These are phyloP conservation scores for Halcyon badia DNA, from an alignment of 2,797 vertebrate genomes.

Conservation along the genomic window DNA sequence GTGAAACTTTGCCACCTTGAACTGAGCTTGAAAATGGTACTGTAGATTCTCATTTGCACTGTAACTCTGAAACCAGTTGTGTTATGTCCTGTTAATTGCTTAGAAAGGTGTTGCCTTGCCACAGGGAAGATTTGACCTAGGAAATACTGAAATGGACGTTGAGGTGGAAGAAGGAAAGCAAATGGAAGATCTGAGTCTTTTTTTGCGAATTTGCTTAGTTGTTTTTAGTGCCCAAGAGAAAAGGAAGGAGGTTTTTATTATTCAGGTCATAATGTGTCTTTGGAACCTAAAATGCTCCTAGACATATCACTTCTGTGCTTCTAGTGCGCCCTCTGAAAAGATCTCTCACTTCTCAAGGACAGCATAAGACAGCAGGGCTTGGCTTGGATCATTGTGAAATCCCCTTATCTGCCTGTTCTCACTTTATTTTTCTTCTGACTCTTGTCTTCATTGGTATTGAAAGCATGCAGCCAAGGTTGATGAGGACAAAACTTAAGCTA, in stretches of 20 bases:
- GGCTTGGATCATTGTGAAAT: slow-evolving; percentile 19
- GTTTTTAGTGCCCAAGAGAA: not conserved
- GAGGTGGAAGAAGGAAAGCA: not conserved
- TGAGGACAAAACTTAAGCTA: not conserved
- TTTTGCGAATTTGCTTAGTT: slow-evolving; percentile 41
- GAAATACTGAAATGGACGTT: not conserved
- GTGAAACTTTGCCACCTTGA: not conserved
- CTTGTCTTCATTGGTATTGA: not conserved
- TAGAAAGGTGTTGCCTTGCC: not conserved
- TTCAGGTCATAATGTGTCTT: not conserved
- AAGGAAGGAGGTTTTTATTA: not conserved
- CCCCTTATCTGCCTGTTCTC: slow-evolving; percentile 27
- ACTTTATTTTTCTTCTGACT: slow-evolving; percentile 23
- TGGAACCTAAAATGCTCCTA: slow-evolving; percentile 34
- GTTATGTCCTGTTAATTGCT: not conserved
- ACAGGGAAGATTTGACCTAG: not conserved
- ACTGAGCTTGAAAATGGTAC: not conserved
- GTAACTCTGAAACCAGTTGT: not conserved
- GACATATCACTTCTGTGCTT: not conserved
- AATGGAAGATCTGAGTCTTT: not conserved
- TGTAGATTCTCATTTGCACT: not conserved
- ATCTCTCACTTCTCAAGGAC: slow-evolving; percentile 38
- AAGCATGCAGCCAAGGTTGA: not conserved
- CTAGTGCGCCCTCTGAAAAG: slow-evolving; percentile 7
- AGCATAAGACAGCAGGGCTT: slow-evolving; percentile 6